Evolutionary conservation across 2,797 vertebrate species (phyloP), one percentile per base, ranked within the genome.

Genomic region (Pangasius mekongensis): DNA sequence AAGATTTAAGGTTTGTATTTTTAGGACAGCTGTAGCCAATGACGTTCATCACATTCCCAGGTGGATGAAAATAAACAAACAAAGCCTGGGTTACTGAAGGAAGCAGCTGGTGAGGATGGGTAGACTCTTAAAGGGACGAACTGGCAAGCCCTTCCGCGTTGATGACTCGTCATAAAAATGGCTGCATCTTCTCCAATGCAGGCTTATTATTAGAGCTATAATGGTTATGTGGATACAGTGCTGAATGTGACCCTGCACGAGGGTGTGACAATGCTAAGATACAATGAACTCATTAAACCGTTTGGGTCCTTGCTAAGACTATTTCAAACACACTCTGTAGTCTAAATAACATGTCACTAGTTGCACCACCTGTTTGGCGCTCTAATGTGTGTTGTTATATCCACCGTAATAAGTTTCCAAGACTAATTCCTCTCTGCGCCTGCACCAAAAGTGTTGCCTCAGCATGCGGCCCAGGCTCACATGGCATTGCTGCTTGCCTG

Each of bases 21-120:
- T 91, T 90, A 90, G 91, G 84, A 67, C 80, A 80, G 87, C 86
- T 90, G 73, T 87, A 86, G 83, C 66, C 85, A 24, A 11, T 66
- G 14, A 86, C 36, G 39, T 87, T 86, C 77, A 67, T 69, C 49
- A 76, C 83, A 87, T 92, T 90, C 90, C 80, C 67, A 76, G 33
- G 58, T 30, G 8, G 81, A 87, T 90, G 87, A 84, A 91, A 89
- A 89, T 87, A 91, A 89, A 84, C 85, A 90, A 91, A 89, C 88
- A 87, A 91, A 89, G 67, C 52, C 78, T 8, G 52, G 84, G 87
- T 88, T 89, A 87, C 86, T 89, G 86, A 83, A 85, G 64, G 86
- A 62, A 86, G 87, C 90, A 91, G 89, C 89, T 91, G 89, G 27
- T 86, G 67, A 20, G 82, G 84, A 84, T 89, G 78, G 52, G 87